Percentiles rank a stretch among this genome's conserved stretches.
Evolutionary conservation across 2,888 invertebrate genomes (phyloP).

Genomic region (Adelphocoris suturalis): DNA sequence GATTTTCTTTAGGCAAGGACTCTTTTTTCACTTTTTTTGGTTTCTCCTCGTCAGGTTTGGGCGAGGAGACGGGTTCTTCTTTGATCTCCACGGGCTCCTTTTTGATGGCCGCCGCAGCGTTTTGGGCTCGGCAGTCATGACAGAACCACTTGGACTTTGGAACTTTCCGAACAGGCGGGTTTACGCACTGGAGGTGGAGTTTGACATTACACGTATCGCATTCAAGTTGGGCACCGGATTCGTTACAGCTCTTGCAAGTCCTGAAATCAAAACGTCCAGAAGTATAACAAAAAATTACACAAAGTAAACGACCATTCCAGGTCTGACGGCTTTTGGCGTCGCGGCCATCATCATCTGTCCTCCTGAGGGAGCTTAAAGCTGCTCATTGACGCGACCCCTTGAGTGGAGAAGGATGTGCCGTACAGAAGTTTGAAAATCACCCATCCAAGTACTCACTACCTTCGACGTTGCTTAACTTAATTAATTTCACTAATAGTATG

Average conservation of each 20-base stretch:
- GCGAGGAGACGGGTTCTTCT: conserved; percentile 2
- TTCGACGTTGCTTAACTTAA: no score
- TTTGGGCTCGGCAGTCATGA: conserved; percentile 80
- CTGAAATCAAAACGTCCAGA: conserved; percentile 5
- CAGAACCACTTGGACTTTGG: conserved; percentile 85
- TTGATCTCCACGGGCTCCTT: conserved; percentile 46
- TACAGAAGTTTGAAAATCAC: no score
- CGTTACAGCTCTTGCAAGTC: conserved; percentile 83
- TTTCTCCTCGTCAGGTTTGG: conserved; percentile 33
- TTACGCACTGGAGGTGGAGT: conserved; percentile 88
- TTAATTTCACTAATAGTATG: no score
- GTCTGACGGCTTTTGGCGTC: no score
- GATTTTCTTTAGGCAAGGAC: conserved; percentile 48
- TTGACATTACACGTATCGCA: conserved; percentile 83
- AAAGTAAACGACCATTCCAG: no score
- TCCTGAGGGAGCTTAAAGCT: no score
- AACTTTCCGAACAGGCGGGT: conserved; percentile 82
- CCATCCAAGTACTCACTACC: no score
- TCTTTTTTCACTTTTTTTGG: conserved; percentile 71
- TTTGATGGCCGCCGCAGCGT: conserved; percentile 46
- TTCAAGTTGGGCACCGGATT: conserved; percentile 83
- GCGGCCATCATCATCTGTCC: no score
- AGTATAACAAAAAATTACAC: background rate
- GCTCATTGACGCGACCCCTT: no score
- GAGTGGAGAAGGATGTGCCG: no score